phyloP scores from a whole-genome alignment of 2,113 vertebrate genomes.

The Zosterops hypoxanthus region DNA sequence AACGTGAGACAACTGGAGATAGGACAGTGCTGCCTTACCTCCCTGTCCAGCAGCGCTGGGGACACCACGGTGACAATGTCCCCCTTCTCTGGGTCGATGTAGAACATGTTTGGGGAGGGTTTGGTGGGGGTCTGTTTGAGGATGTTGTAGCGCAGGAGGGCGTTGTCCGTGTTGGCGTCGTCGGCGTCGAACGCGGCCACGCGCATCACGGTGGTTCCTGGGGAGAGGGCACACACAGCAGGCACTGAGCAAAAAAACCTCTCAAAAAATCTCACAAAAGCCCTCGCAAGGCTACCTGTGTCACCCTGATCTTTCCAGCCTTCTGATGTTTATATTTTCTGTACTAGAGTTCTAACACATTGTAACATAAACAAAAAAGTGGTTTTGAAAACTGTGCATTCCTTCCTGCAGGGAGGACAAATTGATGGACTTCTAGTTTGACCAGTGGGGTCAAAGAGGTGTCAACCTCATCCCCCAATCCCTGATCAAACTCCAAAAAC shows the following conservation, averaged over 20 bases:
- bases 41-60: constrained; percentile 87
- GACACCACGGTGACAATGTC: constrained; percentile 95
- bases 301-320: too few relatives aligned
- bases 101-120: constrained; percentile 97
- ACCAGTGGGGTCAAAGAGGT: too few relatives aligned
- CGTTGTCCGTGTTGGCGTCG: constrained; percentile 89
- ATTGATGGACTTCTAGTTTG: too few relatives aligned
- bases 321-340: too few relatives aligned
- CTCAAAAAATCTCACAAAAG: too few relatives aligned
- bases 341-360: too few relatives aligned
- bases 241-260: not conserved
- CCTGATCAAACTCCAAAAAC: too few relatives aligned
- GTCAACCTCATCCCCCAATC: too few relatives aligned
- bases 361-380: too few relatives aligned
- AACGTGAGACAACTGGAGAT: rapidly evolving
- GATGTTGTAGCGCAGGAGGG: constrained; percentile 92
- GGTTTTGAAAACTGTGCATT: too few relatives aligned
- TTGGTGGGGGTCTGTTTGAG: constrained; percentile 91
- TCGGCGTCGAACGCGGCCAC: constrained; percentile 93
- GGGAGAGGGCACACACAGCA: not conserved
- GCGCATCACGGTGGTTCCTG: constrained; percentile 94
- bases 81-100: constrained; percentile 93
- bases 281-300: too few relatives aligned
- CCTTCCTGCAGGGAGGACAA: too few relatives aligned
- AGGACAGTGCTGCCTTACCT: constrained; percentile 75